phyloP scores from a whole-genome alignment of 2,113 vertebrate species.

The Poicephalus meyeri region DNA sequence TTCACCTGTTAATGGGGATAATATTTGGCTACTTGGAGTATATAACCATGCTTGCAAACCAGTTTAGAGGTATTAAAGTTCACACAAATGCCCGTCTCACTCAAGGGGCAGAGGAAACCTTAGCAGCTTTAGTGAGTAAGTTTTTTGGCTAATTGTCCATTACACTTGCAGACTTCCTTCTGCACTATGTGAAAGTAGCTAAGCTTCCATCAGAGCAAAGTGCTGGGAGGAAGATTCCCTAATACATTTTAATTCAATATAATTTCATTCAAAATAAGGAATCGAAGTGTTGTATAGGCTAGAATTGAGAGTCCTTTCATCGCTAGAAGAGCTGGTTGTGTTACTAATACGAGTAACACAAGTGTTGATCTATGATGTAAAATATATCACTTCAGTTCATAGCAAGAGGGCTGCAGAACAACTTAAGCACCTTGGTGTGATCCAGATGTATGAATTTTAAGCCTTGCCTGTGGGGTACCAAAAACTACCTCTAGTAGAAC shows the following conservation, averaged over 20 bases:
- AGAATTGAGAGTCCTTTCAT: not conserved
- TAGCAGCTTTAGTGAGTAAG: not conserved
- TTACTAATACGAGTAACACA: not conserved
- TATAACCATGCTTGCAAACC: not conserved
- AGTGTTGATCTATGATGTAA: not conserved
- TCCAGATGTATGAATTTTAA: not conserved
- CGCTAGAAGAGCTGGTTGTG: not conserved
- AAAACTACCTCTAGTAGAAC: not conserved
- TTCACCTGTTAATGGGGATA: not conserved
- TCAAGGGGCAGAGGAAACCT: not conserved
- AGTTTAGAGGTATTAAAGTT: not conserved
- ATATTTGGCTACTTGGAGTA: not conserved
- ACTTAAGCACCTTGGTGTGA: not conserved
- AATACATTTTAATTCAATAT: not conserved
- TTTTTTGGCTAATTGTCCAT: not conserved
- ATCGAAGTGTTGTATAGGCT: not conserved
- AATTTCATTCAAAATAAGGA: not conserved
- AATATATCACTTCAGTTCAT: not conserved
- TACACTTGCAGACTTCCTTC: not conserved
- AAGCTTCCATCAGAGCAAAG: not conserved
- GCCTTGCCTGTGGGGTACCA: not conserved
- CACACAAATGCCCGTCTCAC: accelerated
- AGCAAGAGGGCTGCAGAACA: not conserved
- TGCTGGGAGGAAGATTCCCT: not conserved
- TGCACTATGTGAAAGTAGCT: not conserved